Base-by-base conservation (phyloP, 2,113 vertebrate species). In the Sorex araneus region DNA sequence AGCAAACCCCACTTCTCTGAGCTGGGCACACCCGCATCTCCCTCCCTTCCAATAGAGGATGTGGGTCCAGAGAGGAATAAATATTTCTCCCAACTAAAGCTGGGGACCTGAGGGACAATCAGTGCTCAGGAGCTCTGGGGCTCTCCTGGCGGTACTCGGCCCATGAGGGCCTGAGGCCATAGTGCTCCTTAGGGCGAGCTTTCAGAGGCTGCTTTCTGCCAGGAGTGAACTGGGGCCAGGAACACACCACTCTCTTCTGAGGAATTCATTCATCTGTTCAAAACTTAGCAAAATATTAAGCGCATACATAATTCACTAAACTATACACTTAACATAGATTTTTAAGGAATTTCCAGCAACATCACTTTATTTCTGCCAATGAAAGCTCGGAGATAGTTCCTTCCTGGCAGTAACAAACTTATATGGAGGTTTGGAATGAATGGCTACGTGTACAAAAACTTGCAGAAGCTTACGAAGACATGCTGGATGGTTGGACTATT, bases 341-440 rank as follows among this genome's bases (percentile, higher is more conserved):
- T 70, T 92, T 84, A 85, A 75, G 25, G 69, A 47, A 6, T 63
- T 92, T 76, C 30, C 12, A 28, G 19, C 25, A 63, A 1, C 36
- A 9, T 4, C 74, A 50, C 34, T 74, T 43, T 9, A 66, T 47
- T 75, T 63, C 27, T 40, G 73, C 36, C 7, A 95, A 60, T 71
- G 45, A 84, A 82, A 95, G 7, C 32, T 60, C 36, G 32, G n/a
- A 73, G 18, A 50, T 36, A 60, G 13, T 2, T 75, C 75, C 75
- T 79, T 4, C n/a, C 47, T 34, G 83, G 21, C 12, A 85, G 75
- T 60, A 74, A 36, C 12, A 80, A 73, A 60, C 83, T 84, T 89
- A 43, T 36, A 19, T 30, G 74, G 45, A 94, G 27, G 4, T 75
- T 93, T 88, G 89, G 21, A 80, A 78, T 28, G 85, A 85, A 82